Evolutionary conservation across 2,888 invertebrate genomes (phyloP).

Genomic region (Drosophila infuscata): DNA sequence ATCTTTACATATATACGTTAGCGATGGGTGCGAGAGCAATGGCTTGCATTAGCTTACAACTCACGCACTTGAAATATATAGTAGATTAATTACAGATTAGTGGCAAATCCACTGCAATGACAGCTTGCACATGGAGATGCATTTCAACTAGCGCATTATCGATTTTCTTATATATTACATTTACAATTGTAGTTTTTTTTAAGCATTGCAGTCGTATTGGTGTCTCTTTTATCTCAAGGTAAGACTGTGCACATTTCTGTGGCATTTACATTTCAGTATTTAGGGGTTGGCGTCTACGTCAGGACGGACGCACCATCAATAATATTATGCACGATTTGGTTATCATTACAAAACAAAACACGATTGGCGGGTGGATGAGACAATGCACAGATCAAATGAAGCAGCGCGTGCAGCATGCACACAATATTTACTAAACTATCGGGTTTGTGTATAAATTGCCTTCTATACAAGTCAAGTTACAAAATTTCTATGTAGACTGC

Average conservation of each 20-base stretch:
- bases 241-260: constrained; percentile 54
- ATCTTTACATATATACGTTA: constrained; percentile 45
- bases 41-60: constrained; percentile 61
- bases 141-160: constrained; percentile 62
- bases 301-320: constrained; percentile 40
- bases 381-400: constrained; percentile 63
- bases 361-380: constrained; percentile 60
- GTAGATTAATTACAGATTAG: constrained; percentile 67
- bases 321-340: constrained; percentile 80
- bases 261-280: constrained; percentile 60
- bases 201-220: constrained; percentile 53
- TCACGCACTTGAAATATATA: constrained; percentile 62
- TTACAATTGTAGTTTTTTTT: constrained; percentile 55
- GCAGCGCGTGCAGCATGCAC: constrained; percentile 39
- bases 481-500: constrained; percentile 67
- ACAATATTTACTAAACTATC: constrained; percentile 42
- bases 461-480: constrained; percentile 75
- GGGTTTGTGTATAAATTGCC: constrained; percentile 59
- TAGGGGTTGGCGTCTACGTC: constrained; percentile 38
- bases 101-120: constrained; percentile 51
- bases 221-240: constrained; percentile 42
- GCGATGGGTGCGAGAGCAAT: constrained; percentile 42
- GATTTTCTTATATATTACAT: constrained; percentile 59
- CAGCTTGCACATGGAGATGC: constrained; percentile 48
- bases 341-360: constrained; percentile 80